Evolutionary conservation across 64 coral and sea anemone species (phyloP).

Genomic region (Montipora foliosa): DNA sequence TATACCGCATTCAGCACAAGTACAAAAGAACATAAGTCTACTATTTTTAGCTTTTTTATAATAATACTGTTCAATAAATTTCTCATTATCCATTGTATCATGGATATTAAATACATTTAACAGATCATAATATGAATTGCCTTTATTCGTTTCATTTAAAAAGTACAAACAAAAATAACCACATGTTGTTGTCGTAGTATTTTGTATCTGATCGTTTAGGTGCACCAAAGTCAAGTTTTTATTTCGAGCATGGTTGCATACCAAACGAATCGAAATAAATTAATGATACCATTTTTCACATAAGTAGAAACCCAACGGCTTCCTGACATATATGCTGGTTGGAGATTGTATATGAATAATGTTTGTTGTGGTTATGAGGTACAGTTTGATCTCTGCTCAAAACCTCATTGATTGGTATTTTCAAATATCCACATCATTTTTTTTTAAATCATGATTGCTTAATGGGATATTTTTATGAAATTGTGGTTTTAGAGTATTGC

Average conservation of each 20-base stretch:
- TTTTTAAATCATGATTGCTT: neutral
- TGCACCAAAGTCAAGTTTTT: neutral
- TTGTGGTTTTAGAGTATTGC: neutral
- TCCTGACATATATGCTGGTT: too few species aligned
- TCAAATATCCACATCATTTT: neutral
- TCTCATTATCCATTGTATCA: slow-evolving; percentile 1
- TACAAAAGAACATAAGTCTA: neutral
- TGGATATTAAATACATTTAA: neutral
- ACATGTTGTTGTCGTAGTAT: too few species aligned
- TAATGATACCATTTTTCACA: neutral
- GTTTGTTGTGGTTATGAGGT: too few species aligned
- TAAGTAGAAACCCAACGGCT: too few species aligned
- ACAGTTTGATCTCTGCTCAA: neutral
- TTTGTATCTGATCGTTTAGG: neutral
- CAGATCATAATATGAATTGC: neutral
- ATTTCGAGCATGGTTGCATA: neutral
- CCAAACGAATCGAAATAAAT: neutral
- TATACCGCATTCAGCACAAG: too few species aligned
- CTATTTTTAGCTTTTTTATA: neutral
- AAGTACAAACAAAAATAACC: too few species aligned
- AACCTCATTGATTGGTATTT: neutral
- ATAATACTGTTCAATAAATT: neutral
- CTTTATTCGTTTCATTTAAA: too few species aligned
- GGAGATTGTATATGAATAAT: too few species aligned
- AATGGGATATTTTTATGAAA: neutral